Conservation (phyloP, 2,113 vertebrate genomes). For the Emydura subglobosa region DNA sequence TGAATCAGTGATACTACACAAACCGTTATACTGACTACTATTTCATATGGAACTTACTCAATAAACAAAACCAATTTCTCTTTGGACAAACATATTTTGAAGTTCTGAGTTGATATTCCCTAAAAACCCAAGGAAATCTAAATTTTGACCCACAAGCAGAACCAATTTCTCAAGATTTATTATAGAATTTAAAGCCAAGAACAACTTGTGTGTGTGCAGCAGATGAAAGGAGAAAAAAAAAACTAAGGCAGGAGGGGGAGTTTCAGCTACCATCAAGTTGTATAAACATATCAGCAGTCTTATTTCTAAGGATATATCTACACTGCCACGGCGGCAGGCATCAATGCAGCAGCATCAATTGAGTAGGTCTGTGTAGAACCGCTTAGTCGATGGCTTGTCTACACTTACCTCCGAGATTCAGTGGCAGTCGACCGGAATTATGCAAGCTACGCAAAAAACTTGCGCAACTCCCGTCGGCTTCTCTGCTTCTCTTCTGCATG, state of each 20-base stretch:
- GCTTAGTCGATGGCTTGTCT: too few species aligned
- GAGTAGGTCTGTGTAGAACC: too few species aligned
- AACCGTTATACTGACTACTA: neutral
- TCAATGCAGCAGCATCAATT: too few species aligned
- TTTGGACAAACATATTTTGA: neutral
- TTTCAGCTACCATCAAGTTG: neutral
- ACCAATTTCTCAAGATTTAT: neutral
- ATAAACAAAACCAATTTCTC: neutral
- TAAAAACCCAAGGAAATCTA: neutral
- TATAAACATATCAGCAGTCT: neutral
- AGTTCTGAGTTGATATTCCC: neutral
- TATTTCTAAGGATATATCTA: neutral
- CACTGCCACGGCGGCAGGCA: too few species aligned
- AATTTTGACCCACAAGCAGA: neutral
- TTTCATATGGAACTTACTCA: neutral
- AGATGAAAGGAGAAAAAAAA: neutral
- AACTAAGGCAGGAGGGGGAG: neutral
- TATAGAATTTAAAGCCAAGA: neutral
- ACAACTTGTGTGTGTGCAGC: neutral
- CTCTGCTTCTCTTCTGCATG: too few species aligned
- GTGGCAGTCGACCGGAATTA: too few species aligned
- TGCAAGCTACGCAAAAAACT: too few species aligned
- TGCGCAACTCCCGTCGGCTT: too few species aligned
- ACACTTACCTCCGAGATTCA: too few species aligned
- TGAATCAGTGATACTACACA: neutral